Evolutionary conservation across 1,140 invertebrate species (phyloP).

Genomic region (Rhynchophorus ferrugineus): DNA sequence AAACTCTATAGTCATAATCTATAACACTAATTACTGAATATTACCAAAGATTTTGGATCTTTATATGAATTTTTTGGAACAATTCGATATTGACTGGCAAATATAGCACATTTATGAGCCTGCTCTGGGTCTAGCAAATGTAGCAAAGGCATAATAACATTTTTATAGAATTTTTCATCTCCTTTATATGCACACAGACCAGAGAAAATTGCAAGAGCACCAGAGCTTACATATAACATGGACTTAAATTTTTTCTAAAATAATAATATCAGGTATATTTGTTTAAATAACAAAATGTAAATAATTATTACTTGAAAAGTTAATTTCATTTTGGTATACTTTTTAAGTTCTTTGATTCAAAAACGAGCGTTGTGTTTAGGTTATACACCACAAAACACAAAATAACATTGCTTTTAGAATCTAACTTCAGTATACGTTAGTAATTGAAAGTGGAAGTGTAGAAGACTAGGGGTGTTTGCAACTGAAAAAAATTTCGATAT

Average conservation of each 20-base stretch:
- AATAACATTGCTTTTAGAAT: no score
- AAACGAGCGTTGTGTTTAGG: no score
- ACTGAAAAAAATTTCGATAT: no score
- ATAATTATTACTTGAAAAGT: no score
- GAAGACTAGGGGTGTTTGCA: no score
- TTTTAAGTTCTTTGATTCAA: no score
- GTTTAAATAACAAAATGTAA: no score
- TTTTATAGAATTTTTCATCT: constrained; percentile 71
- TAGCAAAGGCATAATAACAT: constrained; percentile 61
- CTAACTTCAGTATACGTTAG: no score
- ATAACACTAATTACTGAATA: constrained; percentile 2
- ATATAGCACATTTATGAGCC: constrained; percentile 70
- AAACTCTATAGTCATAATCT: constrained; percentile 10
- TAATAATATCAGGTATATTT: no score
- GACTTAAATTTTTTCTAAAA: constrained; percentile 32
- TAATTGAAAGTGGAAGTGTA: no score
- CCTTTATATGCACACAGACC: constrained; percentile 55
- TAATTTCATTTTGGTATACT: no score
- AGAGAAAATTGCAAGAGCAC: constrained; percentile 42
- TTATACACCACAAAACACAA: no score
- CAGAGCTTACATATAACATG: constrained; percentile 21
- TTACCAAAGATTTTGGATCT: constrained; percentile 58
- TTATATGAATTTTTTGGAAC: constrained; percentile 49
- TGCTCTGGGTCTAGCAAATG: constrained; percentile 65
- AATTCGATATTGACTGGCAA: constrained; percentile 65